A percentile compares a stretch with the other conserved stretches of the same genome.
These are phyloP conservation scores for Furcula furcula DNA, from an alignment of 2,888 invertebrate species.

Conservation along the genomic window DNA sequence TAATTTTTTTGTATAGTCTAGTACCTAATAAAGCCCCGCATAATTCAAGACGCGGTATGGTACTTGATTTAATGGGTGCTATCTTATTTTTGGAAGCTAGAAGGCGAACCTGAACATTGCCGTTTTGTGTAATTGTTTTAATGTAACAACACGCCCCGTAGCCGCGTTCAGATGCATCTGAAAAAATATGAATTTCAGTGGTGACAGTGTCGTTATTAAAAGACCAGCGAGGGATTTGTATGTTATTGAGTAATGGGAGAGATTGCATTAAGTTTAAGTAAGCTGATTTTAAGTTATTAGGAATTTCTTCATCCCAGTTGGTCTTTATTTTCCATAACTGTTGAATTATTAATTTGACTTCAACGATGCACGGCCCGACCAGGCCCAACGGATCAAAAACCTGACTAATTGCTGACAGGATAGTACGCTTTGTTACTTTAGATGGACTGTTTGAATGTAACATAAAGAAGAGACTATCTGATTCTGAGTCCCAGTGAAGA, in stretches of 20 bases:
- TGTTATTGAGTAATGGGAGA: conserved; percentile 9
- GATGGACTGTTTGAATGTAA: conserved; percentile 11
- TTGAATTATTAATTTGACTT: conserved; percentile 28
- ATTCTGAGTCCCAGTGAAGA: conserved; percentile 21
- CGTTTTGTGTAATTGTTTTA: conserved; percentile 7
- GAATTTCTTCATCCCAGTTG: conserved; percentile 24
- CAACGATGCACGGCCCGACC: conserved; percentile 21
- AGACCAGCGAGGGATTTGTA: conserved; percentile 23
- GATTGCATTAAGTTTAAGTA: conserved; percentile 5
- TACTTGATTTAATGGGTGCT: conserved; percentile 21
- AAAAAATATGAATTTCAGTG: conserved; percentile 27
- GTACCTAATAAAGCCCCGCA: conserved; percentile 26
- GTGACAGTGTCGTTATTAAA: background rate
- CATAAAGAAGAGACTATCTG: conserved; percentile 20
- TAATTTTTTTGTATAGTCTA: conserved; percentile 17
- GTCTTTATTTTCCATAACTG: conserved; percentile 23
- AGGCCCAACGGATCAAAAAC: conserved; percentile 25
- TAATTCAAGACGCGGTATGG: conserved; percentile 28
- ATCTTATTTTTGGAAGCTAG: conserved; percentile 19
- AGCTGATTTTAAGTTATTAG: conserved; percentile 8
- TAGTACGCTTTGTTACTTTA: conserved; percentile 27
- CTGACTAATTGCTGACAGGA: conserved; percentile 18
- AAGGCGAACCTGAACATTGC: conserved; percentile 13
- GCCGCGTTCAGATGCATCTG: conserved; percentile 26
- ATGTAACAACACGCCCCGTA: conserved; percentile 28